A percentile compares a stretch with the other conserved stretches of the same genome.
Conservation (phyloP, 2,888 invertebrate genomes). For the Agriopis marginaria region DNA sequence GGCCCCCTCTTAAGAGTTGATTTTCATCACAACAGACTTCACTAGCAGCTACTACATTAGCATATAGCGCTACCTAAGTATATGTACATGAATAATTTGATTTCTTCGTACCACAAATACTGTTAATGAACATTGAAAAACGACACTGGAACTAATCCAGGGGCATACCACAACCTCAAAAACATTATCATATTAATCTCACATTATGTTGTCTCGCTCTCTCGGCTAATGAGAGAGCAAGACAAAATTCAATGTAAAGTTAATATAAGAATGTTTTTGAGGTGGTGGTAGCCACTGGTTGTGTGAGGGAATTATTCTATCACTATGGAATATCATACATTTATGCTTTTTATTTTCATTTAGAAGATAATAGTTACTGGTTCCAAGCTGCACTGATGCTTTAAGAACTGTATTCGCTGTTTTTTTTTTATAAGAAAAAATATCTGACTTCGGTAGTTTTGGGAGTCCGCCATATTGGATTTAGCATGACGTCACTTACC, state of each 20-base stretch:
- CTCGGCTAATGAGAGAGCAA: too few relatives aligned
- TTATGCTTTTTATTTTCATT: not conserved
- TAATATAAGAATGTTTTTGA: too few relatives aligned
- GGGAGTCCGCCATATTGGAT: too few relatives aligned
- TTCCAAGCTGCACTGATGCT: not conserved
- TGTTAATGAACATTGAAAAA: slow-evolving; percentile 5
- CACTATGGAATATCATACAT: not conserved
- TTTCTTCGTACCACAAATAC: not conserved
- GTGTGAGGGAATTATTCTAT: slow-evolving; percentile 5
- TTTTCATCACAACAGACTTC: not conserved
- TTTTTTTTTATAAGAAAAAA: too few relatives aligned
- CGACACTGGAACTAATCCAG: slow-evolving; percentile 8
- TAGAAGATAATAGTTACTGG: not conserved
- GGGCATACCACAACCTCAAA: too few relatives aligned
- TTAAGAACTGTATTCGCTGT: not conserved
- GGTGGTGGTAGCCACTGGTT: not conserved
- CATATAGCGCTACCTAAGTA: slow-evolving; percentile 1
- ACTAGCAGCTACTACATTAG: not conserved
- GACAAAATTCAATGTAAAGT: too few relatives aligned
- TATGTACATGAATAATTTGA: not conserved
- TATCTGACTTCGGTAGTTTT: too few relatives aligned
- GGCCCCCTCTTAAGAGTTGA: too few relatives aligned
- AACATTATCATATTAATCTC: too few relatives aligned
- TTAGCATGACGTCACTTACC: too few relatives aligned
- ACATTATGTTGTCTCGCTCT: too few relatives aligned